Percentiles rank a stretch among this genome's conserved stretches.
Evolutionary conservation across 1,140 invertebrate genomes (phyloP).

Genomic region (Procambarus virginalis): DNA sequence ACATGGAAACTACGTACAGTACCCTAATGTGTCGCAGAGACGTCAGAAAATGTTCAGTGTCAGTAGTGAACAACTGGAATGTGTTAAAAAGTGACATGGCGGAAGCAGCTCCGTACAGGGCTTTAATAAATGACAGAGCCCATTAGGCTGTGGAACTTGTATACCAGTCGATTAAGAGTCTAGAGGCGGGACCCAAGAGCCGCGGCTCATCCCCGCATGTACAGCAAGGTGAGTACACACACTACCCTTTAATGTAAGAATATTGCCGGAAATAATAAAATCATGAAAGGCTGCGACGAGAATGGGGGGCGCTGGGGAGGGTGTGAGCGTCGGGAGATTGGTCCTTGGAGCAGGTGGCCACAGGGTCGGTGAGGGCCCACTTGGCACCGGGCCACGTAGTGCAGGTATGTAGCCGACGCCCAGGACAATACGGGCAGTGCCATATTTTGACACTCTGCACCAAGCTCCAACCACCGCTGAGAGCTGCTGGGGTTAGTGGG

Average conservation of each 20-base stretch:
- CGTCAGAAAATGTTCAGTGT: no score
- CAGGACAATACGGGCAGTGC: conserved; percentile 36
- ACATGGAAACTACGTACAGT: no score
- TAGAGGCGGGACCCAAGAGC: no score
- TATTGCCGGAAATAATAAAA: conserved; percentile 53
- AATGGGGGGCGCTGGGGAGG: neutral
- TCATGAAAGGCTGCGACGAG: conserved; percentile 23
- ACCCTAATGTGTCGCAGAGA: no score
- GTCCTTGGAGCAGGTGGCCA: neutral
- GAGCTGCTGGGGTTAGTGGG: neutral
- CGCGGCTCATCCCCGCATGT: no score
- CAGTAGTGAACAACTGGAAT: no score
- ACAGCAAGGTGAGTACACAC: neutral
- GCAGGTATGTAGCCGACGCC: conserved; percentile 40
- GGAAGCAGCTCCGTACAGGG: no score
- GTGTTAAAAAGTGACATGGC: no score
- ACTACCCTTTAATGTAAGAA: conserved; percentile 45
- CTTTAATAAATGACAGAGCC: no score
- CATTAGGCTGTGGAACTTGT: no score
- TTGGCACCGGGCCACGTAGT: conserved; percentile 34
- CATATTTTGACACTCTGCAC: conserved; percentile 56
- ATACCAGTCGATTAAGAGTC: no score
- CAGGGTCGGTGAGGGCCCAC: neutral
- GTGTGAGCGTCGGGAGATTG: neutral
- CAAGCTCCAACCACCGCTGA: conserved; percentile 34